These are phyloP conservation scores for Nematopogon swammerdamellus DNA, from an alignment of 2,888 invertebrate species.

Conservation along the genomic window DNA sequence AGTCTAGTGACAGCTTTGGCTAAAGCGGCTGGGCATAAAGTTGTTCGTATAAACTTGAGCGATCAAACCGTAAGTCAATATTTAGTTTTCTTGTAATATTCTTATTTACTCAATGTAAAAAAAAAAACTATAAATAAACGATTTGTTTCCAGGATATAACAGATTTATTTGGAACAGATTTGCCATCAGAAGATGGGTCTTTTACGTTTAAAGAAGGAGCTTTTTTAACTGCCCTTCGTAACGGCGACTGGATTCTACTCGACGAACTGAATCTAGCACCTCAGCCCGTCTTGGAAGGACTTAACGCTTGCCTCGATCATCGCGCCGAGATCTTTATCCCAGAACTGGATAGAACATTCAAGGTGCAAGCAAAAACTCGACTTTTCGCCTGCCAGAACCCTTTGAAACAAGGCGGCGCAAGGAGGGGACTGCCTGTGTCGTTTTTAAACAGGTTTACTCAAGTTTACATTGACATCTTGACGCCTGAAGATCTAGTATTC, in stretches of 20 bases:
- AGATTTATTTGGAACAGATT: constrained; percentile 96
- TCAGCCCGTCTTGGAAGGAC: constrained; percentile 95
- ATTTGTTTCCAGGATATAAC: constrained; percentile 72
- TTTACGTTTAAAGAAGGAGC: constrained; percentile 98
- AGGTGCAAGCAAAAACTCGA: constrained; percentile 71
- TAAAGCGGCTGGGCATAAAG: constrained; percentile 73
- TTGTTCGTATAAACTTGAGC: constrained; percentile 94
- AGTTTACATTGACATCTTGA: constrained; percentile 67
- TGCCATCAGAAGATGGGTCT: constrained; percentile 91
- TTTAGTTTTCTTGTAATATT: constrained; percentile 5
- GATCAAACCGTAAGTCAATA: constrained; percentile 87
- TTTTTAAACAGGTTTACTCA: constrained; percentile 97
- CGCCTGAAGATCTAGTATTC: constrained; percentile 61
- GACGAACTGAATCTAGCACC: constrained; percentile 99
- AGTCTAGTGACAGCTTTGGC: constrained; percentile 91
- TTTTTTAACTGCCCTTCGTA: constrained; percentile 85
- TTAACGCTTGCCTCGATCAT: constrained; percentile 98
- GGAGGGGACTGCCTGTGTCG: constrained; percentile 93
- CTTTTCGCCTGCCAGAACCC: constrained; percentile 99
- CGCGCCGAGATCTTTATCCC: constrained; percentile 94
- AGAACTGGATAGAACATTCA: constrained; percentile 85
- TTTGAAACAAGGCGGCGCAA: constrained; percentile 89
- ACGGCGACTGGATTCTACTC: constrained; percentile 92
- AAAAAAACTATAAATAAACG: constrained; percentile 13
- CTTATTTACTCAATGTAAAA: not conserved